These are phyloP conservation scores for Sarcophaga carnaria DNA, from an alignment of 2,888 invertebrate genomes.

Conservation along the genomic window DNA sequence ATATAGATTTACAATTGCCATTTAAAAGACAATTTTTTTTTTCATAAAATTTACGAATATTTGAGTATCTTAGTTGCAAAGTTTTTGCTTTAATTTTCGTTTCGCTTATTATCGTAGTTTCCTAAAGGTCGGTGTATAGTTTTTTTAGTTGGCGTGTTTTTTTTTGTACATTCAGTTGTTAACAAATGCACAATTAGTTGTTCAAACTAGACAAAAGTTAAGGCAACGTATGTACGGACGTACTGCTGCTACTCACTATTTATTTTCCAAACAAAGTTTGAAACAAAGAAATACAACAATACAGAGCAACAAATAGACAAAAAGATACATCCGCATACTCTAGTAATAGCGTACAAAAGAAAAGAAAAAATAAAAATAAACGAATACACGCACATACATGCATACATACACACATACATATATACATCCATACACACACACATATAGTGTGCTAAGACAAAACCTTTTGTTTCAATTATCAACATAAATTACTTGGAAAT, in stretches of 20 bases:
- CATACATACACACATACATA: neutral
- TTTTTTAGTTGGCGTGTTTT: neutral
- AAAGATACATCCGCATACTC: neutral
- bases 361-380: no score
- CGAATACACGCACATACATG: neutral
- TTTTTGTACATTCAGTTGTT: conserved; percentile 57
- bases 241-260: conserved; percentile 23
- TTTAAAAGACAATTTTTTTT: neutral
- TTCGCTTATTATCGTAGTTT: neutral
- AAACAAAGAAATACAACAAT: neutral
- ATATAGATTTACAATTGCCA: neutral
- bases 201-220: conserved; percentile 58
- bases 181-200: conserved; percentile 67
- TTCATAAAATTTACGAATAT: neutral
- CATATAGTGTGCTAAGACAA: neutral
- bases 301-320: conserved; percentile 5
- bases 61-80: neutral
- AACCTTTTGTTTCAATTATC: conserved; percentile 59
- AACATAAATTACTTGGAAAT: conserved; percentile 63
- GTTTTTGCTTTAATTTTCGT: neutral
- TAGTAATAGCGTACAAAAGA: neutral
- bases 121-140: neutral
- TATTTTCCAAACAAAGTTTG: conserved; percentile 33
- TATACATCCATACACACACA: neutral
- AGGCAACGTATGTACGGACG: conserved; percentile 41